Base-by-base conservation (phyloP, 2,888 invertebrate genomes). In the Trichopria drosophilae region DNA sequence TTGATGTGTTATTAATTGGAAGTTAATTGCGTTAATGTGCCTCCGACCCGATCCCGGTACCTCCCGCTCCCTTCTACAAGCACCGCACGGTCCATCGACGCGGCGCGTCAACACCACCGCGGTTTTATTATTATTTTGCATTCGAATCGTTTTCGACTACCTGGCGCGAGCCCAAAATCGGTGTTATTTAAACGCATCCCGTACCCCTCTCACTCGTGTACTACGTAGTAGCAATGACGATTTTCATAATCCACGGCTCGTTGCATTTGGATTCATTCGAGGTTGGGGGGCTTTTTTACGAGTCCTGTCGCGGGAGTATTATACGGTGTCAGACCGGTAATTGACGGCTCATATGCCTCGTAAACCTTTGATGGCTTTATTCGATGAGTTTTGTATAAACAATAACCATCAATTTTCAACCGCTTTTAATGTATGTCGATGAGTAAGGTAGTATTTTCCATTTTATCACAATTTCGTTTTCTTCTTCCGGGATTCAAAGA, bases 1-100 rank as follows among this genome's bases (percentile, higher is more conserved):
- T 72, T 72, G 73, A 73, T 72, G 73, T 64, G 72, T 74, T 73
- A 75, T 75, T 74, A 75, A 73, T 74, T 70, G 71, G 67, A 66
- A 68, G 73, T 75, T 73, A 75, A 75, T 75, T 71, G 72, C 68
- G 69, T 73, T 75, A 73, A 73, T 73, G 70, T 65, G 69, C 66
- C 64, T 57, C 58, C 55, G 47, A 54, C 46, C 36, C 62, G 58
- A 61, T 59, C 59, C 59, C 31, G 48, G 16, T 61, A 55, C 60
- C 63, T 52, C 60, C 59, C 53, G 49, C 44, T 35, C 37, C 23
- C 40, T n/a, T n/a, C n/a, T n/a, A n/a, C n/a, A n/a, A n/a, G n/a
- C 58, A 16, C 26, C 16, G 31, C 53, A 15, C 28, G 23, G 35
- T n/a, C 29, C n/a, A n/a, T n/a, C n/a, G n/a, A n/a, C n/a, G n/a